Evolutionary conservation across 2,888 invertebrate species (phyloP), one percentile per base, ranked within the genome.

Genomic region (Tachina grossa): DNA sequence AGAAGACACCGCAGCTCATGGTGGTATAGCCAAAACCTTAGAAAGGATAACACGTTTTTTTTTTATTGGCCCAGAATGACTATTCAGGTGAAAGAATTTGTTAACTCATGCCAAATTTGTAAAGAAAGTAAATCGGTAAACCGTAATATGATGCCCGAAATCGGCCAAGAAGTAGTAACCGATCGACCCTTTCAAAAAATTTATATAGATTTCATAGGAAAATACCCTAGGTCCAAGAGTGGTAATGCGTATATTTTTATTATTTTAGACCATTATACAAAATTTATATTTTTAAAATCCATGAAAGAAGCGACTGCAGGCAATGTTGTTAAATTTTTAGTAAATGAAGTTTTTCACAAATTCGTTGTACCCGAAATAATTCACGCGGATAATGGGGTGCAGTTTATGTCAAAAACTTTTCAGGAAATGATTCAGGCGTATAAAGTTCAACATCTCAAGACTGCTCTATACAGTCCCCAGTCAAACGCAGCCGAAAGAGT

Each of bases 1-100:
- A 5, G 31, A 11, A 13, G 10, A 9, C 9, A 16, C 43, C 13
- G 6, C 61, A 9, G 61, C 61, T 9, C 61, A 61, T 14, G 57
- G 57, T 1, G 41, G 61, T 11, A 61, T 43, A n/a, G 1, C n/a
- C 3, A 61, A 61, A 16, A 61, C 41, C 3, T 5, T 63, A 6
- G 45, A 45, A 45, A 6, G 10, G 9, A 1, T 63, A 5, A 63
- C 14, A 22, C 16, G 63, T 45, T 22, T 19, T 9, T 63, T n/a
- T 8, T 45, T 63, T 31, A 63, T n/a, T 63, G 45, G 63, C 63
- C 63, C 1, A 13, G 10, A 10, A 61, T 61, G 61, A 39, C 41
- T 3, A 9, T n/a, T 10, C 14, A 61, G 16, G 16, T 61, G 1
- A 16, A n/a, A 19, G 10, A 19, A 19, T 19, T 19, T 9, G 53